Conservation (phyloP, 30 jellyfish, hydroid and myxozoan species). For the Hydractinia symbiolongicarpus region DNA sequence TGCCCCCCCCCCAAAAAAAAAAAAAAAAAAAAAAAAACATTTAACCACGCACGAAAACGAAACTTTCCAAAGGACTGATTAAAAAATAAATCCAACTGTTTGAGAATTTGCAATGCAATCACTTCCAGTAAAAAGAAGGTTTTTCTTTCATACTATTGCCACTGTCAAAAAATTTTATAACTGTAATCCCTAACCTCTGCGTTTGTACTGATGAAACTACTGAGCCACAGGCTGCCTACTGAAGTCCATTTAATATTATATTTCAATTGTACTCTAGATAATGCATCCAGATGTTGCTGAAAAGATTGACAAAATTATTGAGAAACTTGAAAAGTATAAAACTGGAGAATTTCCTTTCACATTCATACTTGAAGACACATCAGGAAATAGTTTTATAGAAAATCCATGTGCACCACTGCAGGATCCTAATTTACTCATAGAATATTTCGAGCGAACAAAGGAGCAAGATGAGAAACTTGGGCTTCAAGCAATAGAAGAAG, state of each 20-base stretch:
- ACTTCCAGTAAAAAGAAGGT: no score
- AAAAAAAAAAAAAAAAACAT: no score
- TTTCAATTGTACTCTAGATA: conserved; percentile 14
- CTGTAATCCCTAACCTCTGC: neutral
- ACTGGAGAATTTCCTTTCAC: conserved; percentile 65
- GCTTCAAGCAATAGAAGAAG: conserved; percentile 5
- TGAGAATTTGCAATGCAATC: no score
- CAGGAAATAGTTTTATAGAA: conserved; percentile 89
- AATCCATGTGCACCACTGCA: conserved; percentile 61
- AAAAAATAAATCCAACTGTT: no score
- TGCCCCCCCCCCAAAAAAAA: no score
- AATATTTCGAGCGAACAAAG: conserved; percentile 42
- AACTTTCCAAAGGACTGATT: no score
- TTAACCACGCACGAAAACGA: no score
- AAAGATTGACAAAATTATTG: conserved; percentile 49
- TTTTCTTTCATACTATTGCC: neutral
- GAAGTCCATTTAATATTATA: neutral
- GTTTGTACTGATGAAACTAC: neutral
- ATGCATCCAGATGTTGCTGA: conserved; percentile 61
- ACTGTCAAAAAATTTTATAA: neutral
- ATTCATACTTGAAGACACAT: conserved; percentile 62
- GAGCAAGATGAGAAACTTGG: conserved; percentile 72
- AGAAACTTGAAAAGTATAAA: conserved; percentile 40
- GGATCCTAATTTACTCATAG: conserved; percentile 43
- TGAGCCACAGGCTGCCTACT: neutral